These are phyloP conservation scores for Toxotes jaculatrix DNA, from an alignment of 2,113 vertebrate genomes.

Conservation along the genomic window DNA sequence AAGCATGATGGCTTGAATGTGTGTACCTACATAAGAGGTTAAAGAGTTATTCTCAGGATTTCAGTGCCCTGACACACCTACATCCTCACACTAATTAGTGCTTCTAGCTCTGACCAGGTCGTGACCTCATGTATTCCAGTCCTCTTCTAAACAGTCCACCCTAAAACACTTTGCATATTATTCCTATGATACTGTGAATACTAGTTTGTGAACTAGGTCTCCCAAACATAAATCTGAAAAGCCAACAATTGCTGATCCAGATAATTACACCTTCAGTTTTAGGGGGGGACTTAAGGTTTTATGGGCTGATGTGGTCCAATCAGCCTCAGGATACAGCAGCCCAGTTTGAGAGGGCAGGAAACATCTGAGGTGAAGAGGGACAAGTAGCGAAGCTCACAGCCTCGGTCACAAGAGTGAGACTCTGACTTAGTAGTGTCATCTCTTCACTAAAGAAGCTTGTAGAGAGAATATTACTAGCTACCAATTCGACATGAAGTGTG, in stretches of 20 bases:
- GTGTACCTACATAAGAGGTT: constrained; percentile 77
- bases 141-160: neutral
- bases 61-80: constrained; percentile 57
- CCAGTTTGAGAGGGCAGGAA: constrained; percentile 11
- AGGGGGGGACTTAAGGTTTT: constrained; percentile 14
- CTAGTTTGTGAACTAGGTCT: neutral
- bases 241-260: neutral
- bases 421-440: constrained; percentile 45
- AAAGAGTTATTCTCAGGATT: constrained; percentile 64
- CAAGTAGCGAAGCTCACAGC: constrained; percentile 31
- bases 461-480: constrained; percentile 9
- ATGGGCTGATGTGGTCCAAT: neutral
- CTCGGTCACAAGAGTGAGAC: neutral
- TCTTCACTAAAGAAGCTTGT: constrained; percentile 29
- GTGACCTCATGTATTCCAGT: constrained; percentile 24
- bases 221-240: constrained; percentile 11
- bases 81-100: constrained; percentile 58
- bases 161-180: constrained; percentile 2
- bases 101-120: constrained; percentile 50
- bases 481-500: constrained; percentile 29
- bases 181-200: constrained; percentile 14
- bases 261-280: neutral
- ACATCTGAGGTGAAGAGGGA: constrained; percentile 45
- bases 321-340: constrained; percentile 22
- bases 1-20: constrained; percentile 89